Conservation (phyloP, 2,888 invertebrate species). For the Calliphora vomitoria region DNA sequence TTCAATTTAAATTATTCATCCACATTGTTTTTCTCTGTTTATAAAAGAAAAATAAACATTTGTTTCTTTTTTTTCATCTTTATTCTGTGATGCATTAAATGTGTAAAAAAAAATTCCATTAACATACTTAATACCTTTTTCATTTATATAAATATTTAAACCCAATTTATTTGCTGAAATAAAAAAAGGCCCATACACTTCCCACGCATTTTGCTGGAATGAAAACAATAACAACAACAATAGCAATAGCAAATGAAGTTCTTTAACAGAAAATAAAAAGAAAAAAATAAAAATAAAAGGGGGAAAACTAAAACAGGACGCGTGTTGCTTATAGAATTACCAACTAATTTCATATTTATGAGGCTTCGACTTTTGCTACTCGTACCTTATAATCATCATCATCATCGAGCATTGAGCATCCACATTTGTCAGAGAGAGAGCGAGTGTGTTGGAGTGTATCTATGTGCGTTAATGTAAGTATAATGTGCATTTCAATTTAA, state of each 20-base stretch:
- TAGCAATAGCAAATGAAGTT: conserved; percentile 45
- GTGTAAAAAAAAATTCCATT: conserved; percentile 42
- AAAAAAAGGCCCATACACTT: conserved; percentile 61
- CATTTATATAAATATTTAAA: conserved; percentile 69
- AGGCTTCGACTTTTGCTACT: conserved; percentile 79
- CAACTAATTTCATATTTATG: conserved; percentile 83
- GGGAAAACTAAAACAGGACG: conserved; percentile 75
- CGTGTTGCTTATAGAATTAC: conserved; percentile 85
- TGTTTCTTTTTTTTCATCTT: background rate
- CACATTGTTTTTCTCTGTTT: background rate
- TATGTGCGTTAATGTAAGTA: background rate
- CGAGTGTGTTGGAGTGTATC: background rate
- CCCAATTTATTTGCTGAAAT: conserved; percentile 61
- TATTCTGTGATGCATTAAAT: conserved; percentile 33
- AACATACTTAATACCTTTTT: conserved; percentile 51
- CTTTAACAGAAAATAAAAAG: conserved; percentile 38
- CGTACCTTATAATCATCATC: conserved; percentile 38
- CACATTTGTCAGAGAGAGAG: background rate
- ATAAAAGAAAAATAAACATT: background rate
- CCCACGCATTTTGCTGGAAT: conserved; percentile 55
- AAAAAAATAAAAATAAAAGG: conserved; percentile 26
- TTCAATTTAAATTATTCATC: conserved; percentile 36
- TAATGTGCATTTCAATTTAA: conserved; percentile 48
- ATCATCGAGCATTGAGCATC: background rate
- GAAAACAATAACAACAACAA: conserved; percentile 48